Base-by-base conservation (phyloP, 2,888 invertebrate genomes). In the Dichetophora obliterata region DNA sequence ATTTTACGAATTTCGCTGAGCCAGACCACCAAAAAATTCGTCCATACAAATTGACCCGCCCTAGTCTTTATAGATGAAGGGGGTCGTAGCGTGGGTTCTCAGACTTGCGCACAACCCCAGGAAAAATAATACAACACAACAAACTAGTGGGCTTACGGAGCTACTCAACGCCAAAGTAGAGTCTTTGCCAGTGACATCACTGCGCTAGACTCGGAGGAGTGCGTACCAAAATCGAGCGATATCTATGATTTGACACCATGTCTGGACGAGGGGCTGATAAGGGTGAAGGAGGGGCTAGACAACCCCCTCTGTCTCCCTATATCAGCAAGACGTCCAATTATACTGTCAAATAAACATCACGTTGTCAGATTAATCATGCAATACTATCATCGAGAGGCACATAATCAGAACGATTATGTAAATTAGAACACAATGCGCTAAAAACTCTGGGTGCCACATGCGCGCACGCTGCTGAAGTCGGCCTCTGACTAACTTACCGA, bases 401-500 rank as follows among this genome's bases (percentile, higher is more conserved):
- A 76, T 63, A 77, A 80, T 31, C 79, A 78, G 54, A 79, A 78
- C 54, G 73, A 75, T 22, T 22, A 70, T n/a, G 5, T 75, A 3
- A 66, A 63, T 2, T 63, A 75, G 0, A 80, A 80, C 34, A 77
- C 80, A 43, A 63, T 78, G 0, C 77, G 76, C 4, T 79, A 78
- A 52, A 77, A 77, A 54, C 78, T 78, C 65, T 77, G 77, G 79
- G 65, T 80, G 31, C 75, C 72, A 43, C 27, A 75, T 52, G 71
- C 69, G 43, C n/a, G n/a, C n/a, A n/a, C n/a, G n/a, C n/a, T n/a
- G n/a, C n/a, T n/a, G n/a, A n/a, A n/a, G n/a, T n/a, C 76, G 72
- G 31, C 31, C 31, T 31, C 31, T 31, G n/a, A n/a, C 31, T 5
- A 61, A 80, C 11, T 37, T 79, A 14, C 79, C 77, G 5, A 19